Base-by-base conservation (phyloP, 1,140 invertebrate genomes). In the Schmidtea mediterranea region DNA sequence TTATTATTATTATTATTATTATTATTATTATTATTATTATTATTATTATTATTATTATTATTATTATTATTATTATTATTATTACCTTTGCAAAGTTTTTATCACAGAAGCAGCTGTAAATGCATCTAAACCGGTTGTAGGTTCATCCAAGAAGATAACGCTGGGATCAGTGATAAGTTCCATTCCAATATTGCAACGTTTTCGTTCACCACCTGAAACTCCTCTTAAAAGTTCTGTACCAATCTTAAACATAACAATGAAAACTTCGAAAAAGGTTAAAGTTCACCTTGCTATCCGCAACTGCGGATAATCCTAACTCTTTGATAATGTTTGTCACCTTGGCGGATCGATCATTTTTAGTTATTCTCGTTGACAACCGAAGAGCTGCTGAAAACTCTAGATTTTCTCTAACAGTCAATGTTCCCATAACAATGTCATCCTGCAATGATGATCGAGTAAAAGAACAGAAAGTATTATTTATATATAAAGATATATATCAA, bases 81-180 rank as follows among this genome's bases (percentile, higher is more conserved):
- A 50, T 49, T 49, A 65, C 62, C 55, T 58, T 51, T 57, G 56
- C 8, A 67, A 52, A n/a, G 60, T 51, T 22, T 54, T 23, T 58
- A 66, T 66, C 40, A 67, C 63, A 48, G 59, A 58, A 51, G 59
- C 56, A 15, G 65, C 63, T 18, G 63, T 66, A 50, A 55, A 62
- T 26, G 65, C 58, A 54, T 67, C 65, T 1, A 67, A 56, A 12
- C 64, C 64, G 46, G 64, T 63, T n/a, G 64, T 66, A 16, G 64
- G 64, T 51, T 67, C 63, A 55, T 67, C 64, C 10, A 66, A 56
- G 50, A 65, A 66, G 16, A 66, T 54, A 2, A 66, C 57, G n/a
- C 55, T 55, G 18, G 64, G 62, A 10, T 57, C 57, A 43, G 59
- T 64, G 49, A 66, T 61, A 55, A 66, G 52, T 52, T 66, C 64